Percentiles rank a stretch among this genome's conserved stretches.
phyloP scores from a whole-genome alignment of 2,888 invertebrate species.

The Thymelicus lineola region DNA sequence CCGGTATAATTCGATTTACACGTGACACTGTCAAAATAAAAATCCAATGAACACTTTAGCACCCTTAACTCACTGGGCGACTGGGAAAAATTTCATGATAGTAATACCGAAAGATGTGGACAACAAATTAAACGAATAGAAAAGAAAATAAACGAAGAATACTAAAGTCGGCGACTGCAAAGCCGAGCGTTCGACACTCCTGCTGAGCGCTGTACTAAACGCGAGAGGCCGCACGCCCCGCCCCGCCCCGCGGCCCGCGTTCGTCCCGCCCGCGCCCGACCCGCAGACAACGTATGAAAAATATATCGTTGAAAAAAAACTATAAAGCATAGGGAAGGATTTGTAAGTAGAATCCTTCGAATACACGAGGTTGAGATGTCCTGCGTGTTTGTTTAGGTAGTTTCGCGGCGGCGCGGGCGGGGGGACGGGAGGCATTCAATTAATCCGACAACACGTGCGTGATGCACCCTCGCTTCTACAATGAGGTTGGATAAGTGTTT shows the following conservation, averaged over 20 bases:
- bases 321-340: slow-evolving; percentile 56
- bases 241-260: slow-evolving; percentile 65
- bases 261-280: slow-evolving; percentile 67
- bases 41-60: slow-evolving; percentile 62
- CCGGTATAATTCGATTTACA: slow-evolving; percentile 80
- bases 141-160: slow-evolving; percentile 85
- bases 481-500: slow-evolving; percentile 56
- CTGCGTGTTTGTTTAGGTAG: slow-evolving; percentile 53
- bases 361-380: slow-evolving; percentile 52
- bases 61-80: slow-evolving; percentile 65
- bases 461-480: slow-evolving; percentile 63
- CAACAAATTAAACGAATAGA: slow-evolving; percentile 83
- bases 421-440: slow-evolving; percentile 71
- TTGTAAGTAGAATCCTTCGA: slow-evolving; percentile 48
- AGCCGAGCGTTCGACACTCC: slow-evolving; percentile 84
- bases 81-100: slow-evolving; percentile 67
- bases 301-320: slow-evolving; percentile 67
- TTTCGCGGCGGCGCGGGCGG: slow-evolving; percentile 50
- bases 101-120: slow-evolving; percentile 64
- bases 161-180: slow-evolving; percentile 79
- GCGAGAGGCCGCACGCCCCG: slow-evolving; percentile 76
- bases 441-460: slow-evolving; percentile 80
- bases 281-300: slow-evolving; percentile 72
- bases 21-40: slow-evolving; percentile 82
- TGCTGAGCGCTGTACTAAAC: slow-evolving; percentile 85